Evolutionary conservation across 2,888 invertebrate genomes (phyloP).

Genomic region (Dolichopus griseipennis): DNA sequence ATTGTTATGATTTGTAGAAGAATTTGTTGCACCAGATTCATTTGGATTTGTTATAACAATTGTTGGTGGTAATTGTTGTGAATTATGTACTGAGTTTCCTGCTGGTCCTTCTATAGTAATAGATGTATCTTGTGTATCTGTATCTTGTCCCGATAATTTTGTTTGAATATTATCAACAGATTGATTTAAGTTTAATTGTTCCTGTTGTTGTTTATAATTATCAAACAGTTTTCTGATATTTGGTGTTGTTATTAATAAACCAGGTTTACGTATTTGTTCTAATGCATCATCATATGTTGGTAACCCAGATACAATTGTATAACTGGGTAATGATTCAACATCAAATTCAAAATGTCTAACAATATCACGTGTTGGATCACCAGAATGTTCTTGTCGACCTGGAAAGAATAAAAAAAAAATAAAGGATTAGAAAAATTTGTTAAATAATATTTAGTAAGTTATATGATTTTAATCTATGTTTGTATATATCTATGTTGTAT

Average conservation of each 20-base stretch:
- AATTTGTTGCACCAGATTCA: background rate
- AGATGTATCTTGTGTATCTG: background rate
- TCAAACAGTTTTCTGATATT: conserved; percentile 40
- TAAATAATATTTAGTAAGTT: too few relatives aligned
- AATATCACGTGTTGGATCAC: conserved; percentile 32
- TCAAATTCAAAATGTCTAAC: conserved; percentile 44
- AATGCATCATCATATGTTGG: conserved; percentile 56
- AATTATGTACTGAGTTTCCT: background rate
- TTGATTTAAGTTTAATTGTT: conserved; percentile 16
- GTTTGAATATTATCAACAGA: background rate
- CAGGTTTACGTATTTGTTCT: conserved; percentile 48
- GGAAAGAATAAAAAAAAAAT: conserved; percentile 27
- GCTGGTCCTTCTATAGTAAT: background rate
- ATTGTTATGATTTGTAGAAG: background rate
- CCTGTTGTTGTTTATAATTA: conserved; percentile 24
- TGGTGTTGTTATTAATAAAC: conserved; percentile 36
- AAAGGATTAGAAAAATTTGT: background rate
- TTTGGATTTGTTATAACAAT: background rate
- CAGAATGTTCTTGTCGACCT: conserved; percentile 43
- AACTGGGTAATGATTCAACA: conserved; percentile 51
- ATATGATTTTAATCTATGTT: too few relatives aligned
- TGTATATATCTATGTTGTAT: too few relatives aligned
- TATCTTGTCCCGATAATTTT: background rate
- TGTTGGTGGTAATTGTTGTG: background rate
- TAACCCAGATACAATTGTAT: conserved; percentile 56